These are phyloP conservation scores for Globodera ellingtonae DNA, from an alignment of 1,140 invertebrate genomes.

Conservation along the genomic window DNA sequence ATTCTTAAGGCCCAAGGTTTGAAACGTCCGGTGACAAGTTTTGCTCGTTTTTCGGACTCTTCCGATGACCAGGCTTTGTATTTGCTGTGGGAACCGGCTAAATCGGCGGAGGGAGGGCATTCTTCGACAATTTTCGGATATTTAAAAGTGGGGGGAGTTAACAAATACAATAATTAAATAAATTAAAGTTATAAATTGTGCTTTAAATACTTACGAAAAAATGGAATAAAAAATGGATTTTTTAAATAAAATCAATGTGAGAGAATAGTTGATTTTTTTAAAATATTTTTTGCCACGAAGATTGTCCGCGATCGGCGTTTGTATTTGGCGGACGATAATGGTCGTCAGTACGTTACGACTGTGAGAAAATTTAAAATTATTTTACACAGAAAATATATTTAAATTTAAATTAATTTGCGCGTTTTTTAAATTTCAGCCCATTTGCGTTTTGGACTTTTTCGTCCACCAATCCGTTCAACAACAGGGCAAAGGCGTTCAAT, in stretches of 20 bases:
- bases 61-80: constrained; percentile 44
- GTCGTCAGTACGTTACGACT: constrained; percentile 74
- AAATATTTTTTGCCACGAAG: neutral
- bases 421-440: constrained; percentile 65
- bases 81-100: constrained; percentile 32
- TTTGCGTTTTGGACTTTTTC: constrained; percentile 84
- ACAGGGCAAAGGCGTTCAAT: constrained; percentile 75
- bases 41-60: constrained; percentile 31
- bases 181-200: too few species aligned
- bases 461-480: constrained; percentile 78
- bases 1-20: constrained; percentile 33
- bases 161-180: too few species aligned
- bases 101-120: constrained; percentile 13
- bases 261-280: too few species aligned
- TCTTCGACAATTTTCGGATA: constrained; percentile 35
- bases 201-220: too few species aligned
- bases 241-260: too few species aligned
- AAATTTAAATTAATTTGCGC: neutral
- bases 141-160: constrained; percentile 27
- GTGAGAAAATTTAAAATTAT: neutral
- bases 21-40: constrained; percentile 40
- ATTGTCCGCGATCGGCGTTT: constrained; percentile 27
- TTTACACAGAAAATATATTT: neutral
- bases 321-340: constrained; percentile 67
- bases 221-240: too few species aligned